A percentile compares a stretch with the other conserved stretches of the same genome.
Evolutionary conservation across 2,888 invertebrate species (phyloP).

Genomic region (Ptilodon capucinus): DNA sequence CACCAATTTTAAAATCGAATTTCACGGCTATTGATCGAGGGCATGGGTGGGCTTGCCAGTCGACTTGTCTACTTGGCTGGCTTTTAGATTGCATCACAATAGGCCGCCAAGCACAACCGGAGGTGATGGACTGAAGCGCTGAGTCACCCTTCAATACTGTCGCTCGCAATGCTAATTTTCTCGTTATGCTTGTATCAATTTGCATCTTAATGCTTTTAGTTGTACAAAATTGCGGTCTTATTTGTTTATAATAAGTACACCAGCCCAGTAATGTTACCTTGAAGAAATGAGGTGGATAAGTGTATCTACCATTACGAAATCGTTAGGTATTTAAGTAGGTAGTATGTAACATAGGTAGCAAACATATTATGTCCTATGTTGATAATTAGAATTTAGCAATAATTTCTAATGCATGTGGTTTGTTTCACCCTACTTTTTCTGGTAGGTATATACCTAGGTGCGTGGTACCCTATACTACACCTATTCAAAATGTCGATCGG

Average conservation of each 20-base stretch:
- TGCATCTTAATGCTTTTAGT: constrained; percentile 75
- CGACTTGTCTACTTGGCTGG: constrained; percentile 58
- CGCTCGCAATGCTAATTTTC: constrained; percentile 78
- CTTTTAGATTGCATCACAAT: constrained; percentile 61
- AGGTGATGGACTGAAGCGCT: constrained; percentile 72
- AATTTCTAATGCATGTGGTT: no score
- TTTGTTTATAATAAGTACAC: constrained; percentile 37
- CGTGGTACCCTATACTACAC: no score
- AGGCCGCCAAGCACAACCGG: constrained; percentile 52
- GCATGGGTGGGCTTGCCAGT: constrained; percentile 71
- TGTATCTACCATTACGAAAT: constrained; percentile 10
- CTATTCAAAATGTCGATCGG: no score
- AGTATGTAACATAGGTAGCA: neutral
- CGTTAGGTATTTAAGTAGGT: neutral
- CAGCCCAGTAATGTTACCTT: constrained; percentile 4
- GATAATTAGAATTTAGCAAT: no score
- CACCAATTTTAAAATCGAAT: constrained; percentile 67
- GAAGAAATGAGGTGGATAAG: constrained; percentile 13
- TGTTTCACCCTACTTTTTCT: no score
- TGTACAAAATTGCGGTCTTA: constrained; percentile 43
- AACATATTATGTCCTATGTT: no score
- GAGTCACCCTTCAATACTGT: constrained; percentile 77
- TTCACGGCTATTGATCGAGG: constrained; percentile 74
- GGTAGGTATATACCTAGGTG: no score
- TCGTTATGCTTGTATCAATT: constrained; percentile 77